These are phyloP conservation scores for Nothoprocta pentlandii DNA, from an alignment of 2,113 vertebrate species.

Conservation along the genomic window DNA sequence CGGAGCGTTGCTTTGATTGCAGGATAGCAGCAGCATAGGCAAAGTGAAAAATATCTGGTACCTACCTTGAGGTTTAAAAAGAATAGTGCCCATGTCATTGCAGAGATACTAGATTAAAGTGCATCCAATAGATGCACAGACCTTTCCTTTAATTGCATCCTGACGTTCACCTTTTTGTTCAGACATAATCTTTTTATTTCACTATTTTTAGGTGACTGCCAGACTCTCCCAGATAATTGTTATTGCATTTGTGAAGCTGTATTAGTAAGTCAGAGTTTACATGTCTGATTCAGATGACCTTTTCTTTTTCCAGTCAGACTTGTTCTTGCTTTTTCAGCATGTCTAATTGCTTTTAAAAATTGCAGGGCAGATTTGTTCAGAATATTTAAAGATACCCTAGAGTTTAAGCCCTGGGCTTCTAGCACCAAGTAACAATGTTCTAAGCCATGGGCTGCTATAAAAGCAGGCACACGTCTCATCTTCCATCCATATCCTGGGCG, in stretches of 20 bases:
- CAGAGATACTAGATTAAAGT: not conserved
- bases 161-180: not conserved
- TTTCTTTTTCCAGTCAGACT: not conserved
- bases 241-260: not conserved
- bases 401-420: not conserved
- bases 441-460: not conserved
- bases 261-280: conserved; percentile 34
- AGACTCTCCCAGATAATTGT: not conserved
- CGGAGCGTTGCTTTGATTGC: not conserved
- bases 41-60: not conserved
- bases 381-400: not conserved
- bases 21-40: not conserved
- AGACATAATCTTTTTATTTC: not conserved
- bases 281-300: conserved; percentile 30
- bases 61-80: not conserved
- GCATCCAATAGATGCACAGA: not conserved
- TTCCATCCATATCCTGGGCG: not conserved
- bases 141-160: not conserved
- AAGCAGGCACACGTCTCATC: not conserved
- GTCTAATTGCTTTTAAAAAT: not conserved
- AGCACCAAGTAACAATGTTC: not conserved
- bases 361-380: not conserved
- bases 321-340: not conserved
- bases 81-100: not conserved
- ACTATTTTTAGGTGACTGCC: conserved; percentile 2